Evolutionary conservation across 2,888 invertebrate genomes (phyloP).

Genomic region (Pseudococcus viburni): DNA sequence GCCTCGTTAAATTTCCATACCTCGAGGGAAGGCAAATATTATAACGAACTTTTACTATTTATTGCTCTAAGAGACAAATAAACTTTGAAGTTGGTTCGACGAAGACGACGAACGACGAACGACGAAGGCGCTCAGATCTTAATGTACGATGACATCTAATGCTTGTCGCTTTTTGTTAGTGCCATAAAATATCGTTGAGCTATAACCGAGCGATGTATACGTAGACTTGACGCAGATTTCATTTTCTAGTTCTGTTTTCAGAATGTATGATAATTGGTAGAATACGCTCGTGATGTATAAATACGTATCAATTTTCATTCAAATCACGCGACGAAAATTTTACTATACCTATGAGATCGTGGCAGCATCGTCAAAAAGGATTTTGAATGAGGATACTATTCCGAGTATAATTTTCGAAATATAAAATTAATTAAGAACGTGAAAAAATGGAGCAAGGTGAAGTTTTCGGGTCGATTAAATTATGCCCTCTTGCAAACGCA

Average conservation of each 20-base stretch:
- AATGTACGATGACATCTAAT: conserved; percentile 43
- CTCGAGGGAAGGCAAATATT: conserved; percentile 42
- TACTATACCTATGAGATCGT: background rate
- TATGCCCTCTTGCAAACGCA: too few species aligned
- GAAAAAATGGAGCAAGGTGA: too few species aligned
- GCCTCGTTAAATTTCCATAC: conserved; percentile 50
- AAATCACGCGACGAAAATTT: background rate
- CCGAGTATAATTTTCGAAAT: too few species aligned
- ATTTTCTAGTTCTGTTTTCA: background rate
- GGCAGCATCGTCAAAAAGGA: background rate
- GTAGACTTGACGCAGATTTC: background rate
- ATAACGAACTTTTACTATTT: conserved; percentile 54
- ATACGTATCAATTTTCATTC: background rate
- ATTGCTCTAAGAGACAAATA: conserved; percentile 49
- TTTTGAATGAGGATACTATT: background rate
- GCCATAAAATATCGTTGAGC: background rate
- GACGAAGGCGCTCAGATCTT: background rate
- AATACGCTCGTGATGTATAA: background rate
- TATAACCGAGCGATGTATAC: background rate
- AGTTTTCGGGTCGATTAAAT: too few species aligned
- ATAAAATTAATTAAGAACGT: too few species aligned
- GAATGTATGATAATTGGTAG: too few species aligned
- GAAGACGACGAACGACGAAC: background rate
- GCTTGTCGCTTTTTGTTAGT: conserved; percentile 24
- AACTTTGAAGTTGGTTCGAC: conserved; percentile 45